A percentile compares a stretch with the other conserved stretches of the same genome.
Evolutionary conservation across 2,888 invertebrate genomes (phyloP).

Genomic region (Agonopterix subpropinquella): DNA sequence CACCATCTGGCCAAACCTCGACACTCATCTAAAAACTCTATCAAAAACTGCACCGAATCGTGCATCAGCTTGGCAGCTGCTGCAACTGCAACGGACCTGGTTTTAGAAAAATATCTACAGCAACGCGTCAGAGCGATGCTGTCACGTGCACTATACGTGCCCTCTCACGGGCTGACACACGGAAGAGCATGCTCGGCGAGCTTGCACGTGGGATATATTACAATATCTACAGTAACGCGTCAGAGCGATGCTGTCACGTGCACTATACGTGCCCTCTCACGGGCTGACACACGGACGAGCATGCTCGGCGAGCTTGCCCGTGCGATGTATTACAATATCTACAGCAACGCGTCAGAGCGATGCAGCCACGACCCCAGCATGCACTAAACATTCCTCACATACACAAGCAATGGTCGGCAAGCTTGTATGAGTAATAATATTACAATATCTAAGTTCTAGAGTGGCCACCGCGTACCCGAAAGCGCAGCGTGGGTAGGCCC

Average conservation of each 20-base stretch:
- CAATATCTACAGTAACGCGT: conserved; percentile 31
- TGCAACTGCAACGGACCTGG: conserved; percentile 8
- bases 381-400: conserved; percentile 19
- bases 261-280: conserved; percentile 20
- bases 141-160: conserved; percentile 42
- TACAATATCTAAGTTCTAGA: too few relatives aligned
- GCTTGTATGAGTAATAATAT: too few relatives aligned
- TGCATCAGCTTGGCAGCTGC: conserved; percentile 26
- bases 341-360: conserved; percentile 23
- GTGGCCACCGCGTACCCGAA: too few relatives aligned
- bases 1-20: too few relatives aligned
- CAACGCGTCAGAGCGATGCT: conserved; percentile 27
- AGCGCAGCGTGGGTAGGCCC: too few relatives aligned
- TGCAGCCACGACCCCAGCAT: conserved; percentile 43
- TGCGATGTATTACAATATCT: conserved; percentile 23
- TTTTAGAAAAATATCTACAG: conserved; percentile 38
- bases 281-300: conserved; percentile 13
- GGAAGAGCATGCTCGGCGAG: background rate
- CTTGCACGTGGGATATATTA: too few relatives aligned
- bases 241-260: conserved; percentile 38
- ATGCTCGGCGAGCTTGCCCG: background rate
- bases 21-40: background rate
- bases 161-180: conserved; percentile 16
- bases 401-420: too few relatives aligned
- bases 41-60: conserved; percentile 20